Evolutionary conservation across 2,888 invertebrate genomes (phyloP), one percentile per base, ranked within the genome.

Genomic region (Spatulosminthurus flaviceps): DNA sequence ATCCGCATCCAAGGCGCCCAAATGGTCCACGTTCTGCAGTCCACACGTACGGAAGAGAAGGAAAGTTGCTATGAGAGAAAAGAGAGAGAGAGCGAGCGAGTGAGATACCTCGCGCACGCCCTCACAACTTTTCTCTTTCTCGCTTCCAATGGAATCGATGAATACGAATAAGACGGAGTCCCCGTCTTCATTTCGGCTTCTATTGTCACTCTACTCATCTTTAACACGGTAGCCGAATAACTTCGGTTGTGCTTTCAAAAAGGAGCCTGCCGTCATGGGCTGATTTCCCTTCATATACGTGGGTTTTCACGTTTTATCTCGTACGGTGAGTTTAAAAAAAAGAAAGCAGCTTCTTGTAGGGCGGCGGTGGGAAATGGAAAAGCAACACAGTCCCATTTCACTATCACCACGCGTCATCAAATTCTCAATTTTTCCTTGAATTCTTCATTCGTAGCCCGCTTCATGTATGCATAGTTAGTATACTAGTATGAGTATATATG

Each of bases 201-300:
- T 76, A 66, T 76, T 76, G 75, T 76, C 67, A 76, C 76, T 67
- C 66, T 69, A 69, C 43, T 76, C 76, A 76, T 76, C 75, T 76
- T 67, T 76, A 75, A 34, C 61, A 34, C 61, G 34, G 61, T 22
- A 75, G 22, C 60, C 72, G 51, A 43, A 51, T 26, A 64, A 64
- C 64, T 64, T 64, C 22, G 13, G 64, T 64, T 64, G 22, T 64
- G 7, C 26, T 64, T 64, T 64, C 64, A 7, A 34, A 64, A 22
- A 24, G 64, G 24, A 4, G 2, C 51, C 5, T 34, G 51, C 64
- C 64, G 64, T 64, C 24, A 51, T 51, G 51, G 51, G 51, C n/a
- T 51, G 51, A 51, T 51, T 51, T 51, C 51, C 16, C 51, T 51
- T 1, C 51, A 34, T 51, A 34, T 51, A 13, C n/a, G n/a, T 9